These are phyloP conservation scores for Oeneis ivallda DNA, from an alignment of 2,888 invertebrate genomes.

Conservation along the genomic window DNA sequence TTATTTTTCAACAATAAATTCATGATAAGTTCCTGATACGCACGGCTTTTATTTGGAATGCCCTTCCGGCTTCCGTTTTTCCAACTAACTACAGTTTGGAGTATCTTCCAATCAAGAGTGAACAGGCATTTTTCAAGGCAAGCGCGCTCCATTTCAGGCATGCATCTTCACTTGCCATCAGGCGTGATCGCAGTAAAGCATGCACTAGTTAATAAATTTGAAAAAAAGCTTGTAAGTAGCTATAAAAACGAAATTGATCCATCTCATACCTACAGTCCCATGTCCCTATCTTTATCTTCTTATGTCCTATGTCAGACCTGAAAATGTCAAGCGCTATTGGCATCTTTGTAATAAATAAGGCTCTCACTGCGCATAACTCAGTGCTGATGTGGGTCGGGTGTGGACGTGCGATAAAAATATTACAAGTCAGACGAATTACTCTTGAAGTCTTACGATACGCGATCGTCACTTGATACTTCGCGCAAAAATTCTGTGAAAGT, in stretches of 20 bases:
- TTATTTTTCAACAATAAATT: too few relatives aligned
- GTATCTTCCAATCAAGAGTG: too few relatives aligned
- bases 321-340: background rate
- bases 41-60: too few relatives aligned
- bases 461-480: background rate
- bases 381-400: slow-evolving; percentile 3
- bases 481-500: background rate
- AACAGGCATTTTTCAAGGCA: too few relatives aligned
- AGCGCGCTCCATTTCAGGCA: too few relatives aligned
- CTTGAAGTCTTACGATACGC: background rate
- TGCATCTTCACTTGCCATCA: too few relatives aligned
- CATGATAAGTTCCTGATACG: too few relatives aligned
- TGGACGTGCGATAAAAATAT: slow-evolving; percentile 6
- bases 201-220: too few relatives aligned
- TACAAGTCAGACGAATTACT: background rate
- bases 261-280: background rate
- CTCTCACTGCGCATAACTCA: slow-evolving; percentile 2
- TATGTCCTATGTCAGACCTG: background rate
- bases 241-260: background rate
- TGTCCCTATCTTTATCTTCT: background rate
- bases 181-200: too few relatives aligned
- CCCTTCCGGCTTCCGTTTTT: too few relatives aligned
- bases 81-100: too few relatives aligned
- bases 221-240: too few relatives aligned
- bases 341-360: slow-evolving; percentile 11